These are phyloP conservation scores for Epirrhoe tristata DNA, from an alignment of 2,888 invertebrate genomes.

Conservation along the genomic window DNA sequence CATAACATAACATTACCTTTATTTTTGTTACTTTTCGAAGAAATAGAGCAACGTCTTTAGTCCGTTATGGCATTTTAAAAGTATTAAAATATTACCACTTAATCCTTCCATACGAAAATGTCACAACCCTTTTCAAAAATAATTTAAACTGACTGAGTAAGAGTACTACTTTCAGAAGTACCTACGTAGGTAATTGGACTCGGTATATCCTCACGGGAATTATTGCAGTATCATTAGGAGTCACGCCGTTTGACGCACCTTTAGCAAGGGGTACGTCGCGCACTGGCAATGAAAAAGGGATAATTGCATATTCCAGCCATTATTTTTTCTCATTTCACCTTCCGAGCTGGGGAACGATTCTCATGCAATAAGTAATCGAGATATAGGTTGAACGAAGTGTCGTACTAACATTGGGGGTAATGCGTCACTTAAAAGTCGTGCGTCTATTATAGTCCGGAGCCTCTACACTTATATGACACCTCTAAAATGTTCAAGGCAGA, in stretches of 20 bases:
- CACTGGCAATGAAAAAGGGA: constrained; percentile 67
- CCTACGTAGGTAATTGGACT: background rate
- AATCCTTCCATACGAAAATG: background rate
- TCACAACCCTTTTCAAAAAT: background rate
- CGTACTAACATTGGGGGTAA: too few relatives aligned
- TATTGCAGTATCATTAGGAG: constrained; percentile 25
- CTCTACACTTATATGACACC: too few relatives aligned
- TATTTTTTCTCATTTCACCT: constrained; percentile 70
- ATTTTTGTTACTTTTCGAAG: too few relatives aligned
- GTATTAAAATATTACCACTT: too few relatives aligned
- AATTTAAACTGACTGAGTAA: background rate
- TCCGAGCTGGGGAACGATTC: constrained; percentile 43
- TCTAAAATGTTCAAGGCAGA: too few relatives aligned
- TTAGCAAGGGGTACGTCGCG: constrained; percentile 30
- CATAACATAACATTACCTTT: too few relatives aligned
- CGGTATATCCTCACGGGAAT: constrained; percentile 2
- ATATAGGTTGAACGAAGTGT: background rate
- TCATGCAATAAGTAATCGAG: background rate
- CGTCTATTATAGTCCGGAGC: too few relatives aligned
- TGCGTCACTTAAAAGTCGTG: too few relatives aligned
- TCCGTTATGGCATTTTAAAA: too few relatives aligned
- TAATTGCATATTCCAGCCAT: constrained; percentile 69
- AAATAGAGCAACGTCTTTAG: too few relatives aligned
- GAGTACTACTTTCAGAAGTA: background rate
- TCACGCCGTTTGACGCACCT: constrained; percentile 38